phyloP scores from a whole-genome alignment of 2,113 vertebrate species.

The Tautogolabrus adspersus region DNA sequence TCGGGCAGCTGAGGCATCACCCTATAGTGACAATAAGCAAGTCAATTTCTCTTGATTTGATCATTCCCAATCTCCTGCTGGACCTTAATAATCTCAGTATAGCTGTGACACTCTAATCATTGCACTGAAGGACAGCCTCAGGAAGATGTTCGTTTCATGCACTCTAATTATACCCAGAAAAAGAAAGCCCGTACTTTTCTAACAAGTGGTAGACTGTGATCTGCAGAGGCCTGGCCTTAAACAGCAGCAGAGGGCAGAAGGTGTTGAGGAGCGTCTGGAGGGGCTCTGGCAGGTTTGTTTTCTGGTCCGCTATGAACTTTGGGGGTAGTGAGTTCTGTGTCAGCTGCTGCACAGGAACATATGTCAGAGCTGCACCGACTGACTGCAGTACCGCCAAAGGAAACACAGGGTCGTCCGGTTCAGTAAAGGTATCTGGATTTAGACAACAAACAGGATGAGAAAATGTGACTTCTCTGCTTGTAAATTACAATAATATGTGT shows the following conservation, averaged over 20 bases:
- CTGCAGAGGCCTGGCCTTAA: constrained; percentile 91
- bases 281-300: constrained; percentile 89
- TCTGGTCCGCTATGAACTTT: constrained; percentile 88
- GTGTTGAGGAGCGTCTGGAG: constrained; percentile 94
- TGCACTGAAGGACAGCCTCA: no score
- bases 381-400: constrained; percentile 85
- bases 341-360: constrained; percentile 89
- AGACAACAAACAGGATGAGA: constrained; percentile 18
- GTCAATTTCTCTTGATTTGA: not conserved
- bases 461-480: not conserved
- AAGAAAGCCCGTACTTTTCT: constrained; percentile 87
- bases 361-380: constrained; percentile 88
- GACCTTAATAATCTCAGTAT: not conserved
- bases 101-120: not conserved
- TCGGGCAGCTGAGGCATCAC: constrained; percentile 94
- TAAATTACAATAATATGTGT: not conserved
- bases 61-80: not conserved
- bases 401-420: constrained; percentile 82
- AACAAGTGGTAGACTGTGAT: constrained; percentile 89
- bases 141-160: not conserved
- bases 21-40: constrained; percentile 72
- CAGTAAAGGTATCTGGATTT: constrained; percentile 78
- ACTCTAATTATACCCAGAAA: not conserved
- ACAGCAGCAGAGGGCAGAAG: constrained; percentile 89
- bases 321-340: constrained; percentile 88